Percentiles rank a stretch among this genome's conserved stretches.
These are phyloP conservation scores for Talpa occidentalis DNA, from an alignment of 2,113 vertebrate species.

Conservation along the genomic window DNA sequence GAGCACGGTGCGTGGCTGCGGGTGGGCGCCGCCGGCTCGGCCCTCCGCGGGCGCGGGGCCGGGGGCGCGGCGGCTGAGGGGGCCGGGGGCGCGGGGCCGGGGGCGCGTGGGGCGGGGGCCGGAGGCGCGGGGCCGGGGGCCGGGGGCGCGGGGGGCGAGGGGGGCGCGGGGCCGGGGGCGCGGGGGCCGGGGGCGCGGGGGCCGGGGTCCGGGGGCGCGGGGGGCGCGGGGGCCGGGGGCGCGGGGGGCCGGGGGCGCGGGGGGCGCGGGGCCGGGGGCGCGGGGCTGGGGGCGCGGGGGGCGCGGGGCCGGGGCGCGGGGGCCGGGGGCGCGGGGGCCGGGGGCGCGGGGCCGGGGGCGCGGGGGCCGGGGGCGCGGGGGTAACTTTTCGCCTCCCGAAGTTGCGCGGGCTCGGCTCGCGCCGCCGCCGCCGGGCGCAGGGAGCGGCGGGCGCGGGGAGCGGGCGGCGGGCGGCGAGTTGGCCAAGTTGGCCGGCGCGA, in stretches of 20 bases:
- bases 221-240: conserved; percentile 42
- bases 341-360: neutral
- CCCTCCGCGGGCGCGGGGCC: neutral
- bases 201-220: neutral
- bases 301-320: no score
- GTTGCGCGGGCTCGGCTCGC: neutral
- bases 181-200: conserved; percentile 20
- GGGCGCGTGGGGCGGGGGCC: conserved; percentile 33
- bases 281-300: no score
- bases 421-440: neutral
- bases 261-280: no score
- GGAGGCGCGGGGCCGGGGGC: neutral
- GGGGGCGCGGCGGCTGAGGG: no score
- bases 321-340: neutral
- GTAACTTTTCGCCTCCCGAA: conserved; percentile 83
- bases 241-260: no score
- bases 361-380: conserved; percentile 20
- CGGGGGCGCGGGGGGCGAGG: neutral
- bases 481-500: conserved; percentile 63
- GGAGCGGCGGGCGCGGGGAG: neutral
- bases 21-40: no score
- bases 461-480: conserved; percentile 54
- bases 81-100: neutral
- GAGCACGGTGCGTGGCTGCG: neutral
- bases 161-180: neutral